Evolutionary conservation across 2,797 vertebrate genomes (phyloP).

Genomic region (Oreochromis mossambicus): DNA sequence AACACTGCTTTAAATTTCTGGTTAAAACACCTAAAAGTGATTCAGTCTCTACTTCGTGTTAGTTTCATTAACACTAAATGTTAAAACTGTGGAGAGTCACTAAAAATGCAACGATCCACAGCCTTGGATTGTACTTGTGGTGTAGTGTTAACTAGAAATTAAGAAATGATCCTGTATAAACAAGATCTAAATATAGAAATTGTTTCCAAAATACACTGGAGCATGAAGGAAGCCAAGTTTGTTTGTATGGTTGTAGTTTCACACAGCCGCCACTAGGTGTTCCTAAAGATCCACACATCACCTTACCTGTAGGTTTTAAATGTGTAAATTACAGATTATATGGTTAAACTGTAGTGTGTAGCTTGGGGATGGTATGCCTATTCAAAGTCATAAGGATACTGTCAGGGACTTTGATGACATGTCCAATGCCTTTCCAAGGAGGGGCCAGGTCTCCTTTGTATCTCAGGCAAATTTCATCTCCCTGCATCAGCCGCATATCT

Average conservation of each 20-base stretch:
- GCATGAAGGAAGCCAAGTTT: background rate
- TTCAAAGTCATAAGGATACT: conserved; percentile 85
- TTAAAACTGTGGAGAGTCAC: background rate
- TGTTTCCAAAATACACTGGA: background rate
- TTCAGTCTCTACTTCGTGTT: background rate
- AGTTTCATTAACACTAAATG: background rate
- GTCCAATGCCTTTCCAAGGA: conserved; percentile 96
- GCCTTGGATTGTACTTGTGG: background rate
- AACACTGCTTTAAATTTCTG: background rate
- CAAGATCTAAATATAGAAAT: background rate
- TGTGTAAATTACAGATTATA: background rate
- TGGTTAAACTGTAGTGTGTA: background rate
- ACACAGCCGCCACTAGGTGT: conserved; percentile 21
- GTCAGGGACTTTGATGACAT: conserved; percentile 99
- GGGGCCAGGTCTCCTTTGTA: conserved; percentile 97
- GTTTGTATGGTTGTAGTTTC: conserved; percentile 22
- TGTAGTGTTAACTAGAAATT: background rate
- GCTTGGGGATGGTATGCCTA: background rate
- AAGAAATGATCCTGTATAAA: background rate
- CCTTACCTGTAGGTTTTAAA: background rate
- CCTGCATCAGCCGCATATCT: conserved; percentile 99
- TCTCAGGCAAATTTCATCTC: conserved; percentile 95
- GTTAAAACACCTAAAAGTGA: background rate
- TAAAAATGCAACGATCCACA: background rate
- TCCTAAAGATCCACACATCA: background rate